Base-by-base conservation (phyloP, 2,888 invertebrate genomes). In the Bombylius major region DNA sequence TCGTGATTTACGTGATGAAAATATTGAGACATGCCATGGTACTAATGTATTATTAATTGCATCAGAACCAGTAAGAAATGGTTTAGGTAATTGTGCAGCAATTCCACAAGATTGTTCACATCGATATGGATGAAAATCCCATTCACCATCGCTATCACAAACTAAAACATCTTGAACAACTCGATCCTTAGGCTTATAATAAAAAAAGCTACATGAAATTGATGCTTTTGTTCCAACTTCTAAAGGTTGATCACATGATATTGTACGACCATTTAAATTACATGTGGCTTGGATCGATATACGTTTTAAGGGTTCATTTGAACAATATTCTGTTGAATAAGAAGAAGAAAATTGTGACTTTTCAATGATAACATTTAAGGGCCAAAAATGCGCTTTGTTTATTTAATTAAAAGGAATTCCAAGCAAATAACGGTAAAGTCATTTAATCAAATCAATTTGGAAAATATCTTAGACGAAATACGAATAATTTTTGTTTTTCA, bases 21-120 rank as follows among this genome's bases (percentile, higher is more conserved):
- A 67, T 36, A 69, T 62, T 39, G 64, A 67, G 5, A 66, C 67
- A 23, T 68, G 57, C 71, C 70, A 71, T 7, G 70, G 71, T 6
- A 63, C 64, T 34, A 57, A 39, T 3, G 59, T 51, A 4, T 50
- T 60, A 51, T 51, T 64, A 0, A 44, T 63, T 51, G 0, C 7
- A n/a, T 44, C 53, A n/a, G 36, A 50, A 42, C 57, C 57, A 4
- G 50, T 57, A 4, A 61, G 47, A 54, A 65, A 62, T 8, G 60
- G 34, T n/a, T 53, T 56, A 7, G 54, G 48, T 12, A 14, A 12
- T 8, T 52, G 5, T 12, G 57, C 6, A 49, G 55, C 59, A 23
- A 60, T 49, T 3, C 69, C 70, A 51, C 70, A 72, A 4, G 63
- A 56, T 5, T 65, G 66, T 12, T 56, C 54, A 55, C 70, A 71